Base-by-base conservation (phyloP, 2,888 invertebrate genomes). In the Magallana nippona region DNA sequence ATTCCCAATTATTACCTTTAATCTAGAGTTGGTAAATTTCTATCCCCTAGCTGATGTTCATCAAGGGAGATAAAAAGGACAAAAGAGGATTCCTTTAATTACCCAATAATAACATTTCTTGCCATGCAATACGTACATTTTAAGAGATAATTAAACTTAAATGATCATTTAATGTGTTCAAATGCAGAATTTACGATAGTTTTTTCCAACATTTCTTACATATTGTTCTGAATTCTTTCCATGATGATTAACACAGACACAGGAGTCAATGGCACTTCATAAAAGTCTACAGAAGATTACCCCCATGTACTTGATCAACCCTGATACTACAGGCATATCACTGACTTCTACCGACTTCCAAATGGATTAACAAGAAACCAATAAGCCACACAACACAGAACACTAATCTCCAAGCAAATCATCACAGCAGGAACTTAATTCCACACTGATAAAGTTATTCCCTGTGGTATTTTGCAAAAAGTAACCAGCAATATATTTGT, bases 291-390 rank as follows among this genome's bases (percentile, higher is more conserved):
- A 71, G 71, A 27, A 71, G 27, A 71, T 71, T 71, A 71, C 71
- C 71, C 71, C 11, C 22, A 71, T 71, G 71, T 27, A 71, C 71
- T 71, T 71, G 71, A 71, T 71, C 71, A 71, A 22, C 71, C 27
- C 19, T 15, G 71, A 71, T 71, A 71, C 19, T 71, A 32, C 22
- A 27, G 32, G 71, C 71, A 71, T 71, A 71, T 71, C 71, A 71
- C 32, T 71, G 71, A 71, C 71, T 27, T 71, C 71, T 27, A 22
- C 71, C 10, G 71, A 22, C 71, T 71, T 71, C 71, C 71, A 71
- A 71, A 71, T 71, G 71, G 71, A 71, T 71, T 71, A 71, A 71
- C 71, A 71, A 71, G 71, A 32, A 71, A 27, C 71, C 71, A 22
- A 71, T 71, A 71, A 71, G 71, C 71, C 27, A 71, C 71, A 71